Conservation (phyloP, 2,797 vertebrate genomes). For the Oreonectes daqikongensis region DNA sequence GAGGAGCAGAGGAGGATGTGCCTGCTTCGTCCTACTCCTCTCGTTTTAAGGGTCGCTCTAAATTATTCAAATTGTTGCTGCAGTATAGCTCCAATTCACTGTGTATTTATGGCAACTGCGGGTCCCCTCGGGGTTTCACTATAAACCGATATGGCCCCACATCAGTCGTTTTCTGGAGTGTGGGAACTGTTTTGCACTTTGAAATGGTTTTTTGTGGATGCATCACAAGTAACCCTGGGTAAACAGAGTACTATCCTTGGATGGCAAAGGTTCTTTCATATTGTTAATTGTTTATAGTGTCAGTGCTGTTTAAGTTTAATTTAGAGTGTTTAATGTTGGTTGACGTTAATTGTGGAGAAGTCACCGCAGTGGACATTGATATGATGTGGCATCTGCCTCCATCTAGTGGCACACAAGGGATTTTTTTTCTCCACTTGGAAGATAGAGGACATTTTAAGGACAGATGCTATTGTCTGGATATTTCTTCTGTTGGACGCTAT, state of each 20-base stretch:
- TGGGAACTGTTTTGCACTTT: slow-evolving; percentile 29
- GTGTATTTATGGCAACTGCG: slow-evolving; percentile 41
- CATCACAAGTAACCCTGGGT: not conserved
- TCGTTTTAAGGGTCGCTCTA: slow-evolving; percentile 29
- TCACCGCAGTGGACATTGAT: not conserved
- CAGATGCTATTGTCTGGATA: slow-evolving; percentile 39
- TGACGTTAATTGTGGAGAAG: not conserved
- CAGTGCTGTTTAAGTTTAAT: not conserved
- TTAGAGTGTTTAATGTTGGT: not conserved
- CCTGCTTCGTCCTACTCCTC: slow-evolving; percentile 13
- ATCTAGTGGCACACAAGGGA: slow-evolving; percentile 50
- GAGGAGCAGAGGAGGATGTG: slow-evolving; percentile 42
- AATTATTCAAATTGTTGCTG: slow-evolving; percentile 51
- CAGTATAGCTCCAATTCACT: slow-evolving; percentile 34
- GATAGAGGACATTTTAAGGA: slow-evolving; percentile 69
- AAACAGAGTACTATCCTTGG: not conserved
- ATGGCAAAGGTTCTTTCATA: not conserved
- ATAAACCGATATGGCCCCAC: not conserved
- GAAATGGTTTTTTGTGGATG: slow-evolving; percentile 20
- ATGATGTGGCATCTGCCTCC: slow-evolving; percentile 54
- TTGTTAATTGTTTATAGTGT: not conserved
- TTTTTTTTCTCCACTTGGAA: not conserved
- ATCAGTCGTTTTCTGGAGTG: not conserved
- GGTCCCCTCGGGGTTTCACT: slow-evolving; percentile 19
- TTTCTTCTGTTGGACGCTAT: not conserved